Conservation (phyloP, 2,797 vertebrate genomes). For the Neolamprologus multifasciatus region DNA sequence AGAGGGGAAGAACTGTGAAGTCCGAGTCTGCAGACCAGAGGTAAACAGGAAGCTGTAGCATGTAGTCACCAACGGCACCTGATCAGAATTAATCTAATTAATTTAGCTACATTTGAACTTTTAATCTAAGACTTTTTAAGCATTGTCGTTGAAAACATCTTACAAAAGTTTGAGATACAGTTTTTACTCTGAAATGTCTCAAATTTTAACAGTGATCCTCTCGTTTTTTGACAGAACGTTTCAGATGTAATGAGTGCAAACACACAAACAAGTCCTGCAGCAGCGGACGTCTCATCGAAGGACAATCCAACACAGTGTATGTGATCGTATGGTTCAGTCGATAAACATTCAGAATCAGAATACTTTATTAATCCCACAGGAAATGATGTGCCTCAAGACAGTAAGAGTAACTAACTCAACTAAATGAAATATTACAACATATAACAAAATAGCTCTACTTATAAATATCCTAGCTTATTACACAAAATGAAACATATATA, state of each 20-base stretch:
- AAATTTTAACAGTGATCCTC: background rate
- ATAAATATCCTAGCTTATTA: background rate
- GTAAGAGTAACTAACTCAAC: background rate
- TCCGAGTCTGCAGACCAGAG: background rate
- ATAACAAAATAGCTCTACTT: background rate
- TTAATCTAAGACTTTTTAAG: fast-evolving
- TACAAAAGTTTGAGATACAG: background rate
- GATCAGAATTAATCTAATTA: background rate
- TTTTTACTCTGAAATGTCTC: background rate
- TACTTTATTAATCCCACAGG: background rate
- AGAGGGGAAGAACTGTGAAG: background rate
- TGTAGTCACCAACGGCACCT: background rate
- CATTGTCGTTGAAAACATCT: background rate
- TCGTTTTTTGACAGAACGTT: background rate
- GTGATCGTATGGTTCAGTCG: background rate
- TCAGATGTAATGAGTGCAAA: background rate
- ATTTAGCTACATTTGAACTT: background rate
- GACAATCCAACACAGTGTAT: background rate
- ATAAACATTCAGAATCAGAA: background rate
- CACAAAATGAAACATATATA: background rate
- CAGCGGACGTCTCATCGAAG: fast-evolving
- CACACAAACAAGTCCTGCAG: background rate
- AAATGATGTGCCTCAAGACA: background rate
- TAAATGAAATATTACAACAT: background rate
- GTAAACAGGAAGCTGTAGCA: background rate